These are phyloP conservation scores for Lamellibrachia columna DNA, from an alignment of 2,888 invertebrate species.

Conservation along the genomic window DNA sequence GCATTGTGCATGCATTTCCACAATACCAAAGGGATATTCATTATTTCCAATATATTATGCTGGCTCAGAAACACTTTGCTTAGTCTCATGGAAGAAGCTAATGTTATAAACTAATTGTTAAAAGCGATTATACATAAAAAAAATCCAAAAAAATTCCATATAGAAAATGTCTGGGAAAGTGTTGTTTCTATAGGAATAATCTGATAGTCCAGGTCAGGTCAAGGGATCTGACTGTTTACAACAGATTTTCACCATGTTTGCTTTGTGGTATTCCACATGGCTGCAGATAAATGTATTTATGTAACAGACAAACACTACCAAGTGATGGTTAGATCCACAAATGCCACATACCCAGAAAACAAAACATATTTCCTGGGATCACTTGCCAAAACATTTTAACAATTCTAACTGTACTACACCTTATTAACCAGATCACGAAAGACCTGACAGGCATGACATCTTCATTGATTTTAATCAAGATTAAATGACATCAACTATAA, in stretches of 20 bases:
- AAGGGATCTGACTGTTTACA: too few species aligned
- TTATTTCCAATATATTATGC: neutral
- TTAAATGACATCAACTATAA: neutral
- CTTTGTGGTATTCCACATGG: too few species aligned
- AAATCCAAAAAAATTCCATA: too few species aligned
- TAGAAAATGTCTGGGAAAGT: too few species aligned
- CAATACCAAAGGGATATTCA: neutral
- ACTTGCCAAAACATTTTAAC: neutral
- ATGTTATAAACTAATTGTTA: too few species aligned
- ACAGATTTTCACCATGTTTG: too few species aligned
- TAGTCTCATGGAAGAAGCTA: neutral
- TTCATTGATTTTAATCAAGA: neutral
- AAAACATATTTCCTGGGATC: neutral
- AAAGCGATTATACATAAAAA: too few species aligned
- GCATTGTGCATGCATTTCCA: neutral
- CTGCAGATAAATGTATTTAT: neutral
- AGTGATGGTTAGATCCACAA: too few species aligned
- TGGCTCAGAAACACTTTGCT: too few species aligned
- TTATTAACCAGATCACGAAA: neutral
- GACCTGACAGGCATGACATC: neutral
- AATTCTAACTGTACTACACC: neutral
- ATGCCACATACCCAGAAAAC: too few species aligned
- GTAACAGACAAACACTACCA: neutral
- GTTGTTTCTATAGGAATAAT: too few species aligned
- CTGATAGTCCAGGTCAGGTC: too few species aligned